phyloP scores from a whole-genome alignment of 2,888 invertebrate genomes.

The Congeria kusceri region DNA sequence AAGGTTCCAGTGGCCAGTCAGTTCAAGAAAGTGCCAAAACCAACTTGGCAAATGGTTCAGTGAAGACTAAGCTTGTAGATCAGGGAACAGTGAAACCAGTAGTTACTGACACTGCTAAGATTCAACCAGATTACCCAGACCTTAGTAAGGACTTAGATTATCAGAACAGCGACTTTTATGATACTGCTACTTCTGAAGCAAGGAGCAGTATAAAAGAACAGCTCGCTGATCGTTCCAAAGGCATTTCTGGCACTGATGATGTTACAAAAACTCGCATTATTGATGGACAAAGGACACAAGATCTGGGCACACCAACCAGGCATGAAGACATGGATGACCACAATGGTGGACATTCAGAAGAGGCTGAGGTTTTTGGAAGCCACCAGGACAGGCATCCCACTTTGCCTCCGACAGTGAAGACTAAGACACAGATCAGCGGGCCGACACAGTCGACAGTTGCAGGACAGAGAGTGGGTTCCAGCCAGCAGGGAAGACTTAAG shows the following conservation, averaged over 20 bases:
- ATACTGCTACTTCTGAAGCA: slow-evolving; percentile 1
- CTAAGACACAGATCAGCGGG: slow-evolving; percentile 53
- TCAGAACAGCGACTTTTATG: slow-evolving; percentile 10
- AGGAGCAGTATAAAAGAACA: neutral
- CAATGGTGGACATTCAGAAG: slow-evolving; percentile 39
- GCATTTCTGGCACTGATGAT: neutral
- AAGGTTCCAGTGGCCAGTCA: slow-evolving; percentile 5
- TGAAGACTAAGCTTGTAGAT: neutral
- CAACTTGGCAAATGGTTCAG: too few species aligned
- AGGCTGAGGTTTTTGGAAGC: slow-evolving; percentile 5
- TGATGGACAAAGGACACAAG: neutral
- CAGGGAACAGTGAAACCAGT: slow-evolving; percentile 5
- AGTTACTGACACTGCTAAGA: neutral
- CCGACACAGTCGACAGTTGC: slow-evolving; percentile 58
- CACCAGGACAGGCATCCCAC: slow-evolving; percentile 24
- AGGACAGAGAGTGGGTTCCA: slow-evolving; percentile 46
- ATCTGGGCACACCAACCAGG: neutral
- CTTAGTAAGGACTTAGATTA: slow-evolving; percentile 6
- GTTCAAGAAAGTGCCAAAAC: too few species aligned
- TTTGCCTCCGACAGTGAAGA: slow-evolving; percentile 50
- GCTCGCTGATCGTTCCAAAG: neutral
- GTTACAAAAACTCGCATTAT: neutral
- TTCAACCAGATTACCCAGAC: neutral
- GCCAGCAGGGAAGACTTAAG: slow-evolving; percentile 33
- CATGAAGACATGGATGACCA: slow-evolving; percentile 10